Conservation (phyloP, 1,140 invertebrate species). For the Diprion similis region DNA sequence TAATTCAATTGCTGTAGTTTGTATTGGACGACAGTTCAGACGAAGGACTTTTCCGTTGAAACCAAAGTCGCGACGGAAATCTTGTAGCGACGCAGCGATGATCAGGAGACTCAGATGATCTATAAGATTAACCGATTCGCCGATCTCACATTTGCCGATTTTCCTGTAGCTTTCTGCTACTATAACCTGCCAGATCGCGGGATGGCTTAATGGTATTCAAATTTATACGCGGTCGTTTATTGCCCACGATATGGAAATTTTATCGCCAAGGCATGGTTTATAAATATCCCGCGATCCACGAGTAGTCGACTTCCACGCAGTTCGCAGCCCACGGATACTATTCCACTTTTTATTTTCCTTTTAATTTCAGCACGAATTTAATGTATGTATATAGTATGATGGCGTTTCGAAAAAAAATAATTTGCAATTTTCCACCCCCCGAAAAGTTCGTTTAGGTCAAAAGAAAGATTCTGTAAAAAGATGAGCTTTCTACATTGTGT, state of each 20-base stretch:
- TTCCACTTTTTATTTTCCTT: not conserved
- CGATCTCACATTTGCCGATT: not conserved
- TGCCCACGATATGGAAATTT: slow-evolving; percentile 16
- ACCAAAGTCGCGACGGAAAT: too few relatives aligned
- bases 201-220: slow-evolving; percentile 15
- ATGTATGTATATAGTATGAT: too few relatives aligned
- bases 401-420: too few relatives aligned
- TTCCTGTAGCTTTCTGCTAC: not conserved
- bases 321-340: not conserved
- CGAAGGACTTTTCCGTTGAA: too few relatives aligned
- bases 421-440: too few relatives aligned
- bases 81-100: too few relatives aligned
- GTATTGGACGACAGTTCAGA: too few relatives aligned
- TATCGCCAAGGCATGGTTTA: slow-evolving; percentile 9
- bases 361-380: not conserved
- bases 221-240: slow-evolving; percentile 19
- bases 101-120: too few relatives aligned
- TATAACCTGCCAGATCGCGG: not conserved
- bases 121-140: not conserved
- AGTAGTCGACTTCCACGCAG: not conserved
- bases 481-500: too few relatives aligned
- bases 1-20: too few relatives aligned
- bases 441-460: too few relatives aligned
- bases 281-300: not conserved
- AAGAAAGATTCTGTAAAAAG: too few relatives aligned